Evolutionary conservation across 1,140 invertebrate species (phyloP), one percentile per base, ranked within the genome.

Genomic region (Gonioctena quinquepunctata): DNA sequence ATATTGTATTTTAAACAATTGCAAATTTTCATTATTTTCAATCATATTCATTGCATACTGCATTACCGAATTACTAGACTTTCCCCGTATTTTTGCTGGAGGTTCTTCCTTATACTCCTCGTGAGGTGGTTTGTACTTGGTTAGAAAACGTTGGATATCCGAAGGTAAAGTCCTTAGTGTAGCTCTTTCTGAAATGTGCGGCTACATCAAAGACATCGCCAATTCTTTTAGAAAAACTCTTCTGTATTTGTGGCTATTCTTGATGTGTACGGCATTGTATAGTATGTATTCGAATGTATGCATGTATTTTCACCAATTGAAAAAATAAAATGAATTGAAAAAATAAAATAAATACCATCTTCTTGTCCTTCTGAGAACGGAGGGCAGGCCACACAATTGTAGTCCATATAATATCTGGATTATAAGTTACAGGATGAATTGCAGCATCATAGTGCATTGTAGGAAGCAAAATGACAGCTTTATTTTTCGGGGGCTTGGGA

Each of bases 291-390:
- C n/a, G n/a, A n/a, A n/a, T n/a, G n/a, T n/a, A n/a, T n/a, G n/a
- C 59, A 19, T 13, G n/a, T n/a, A 67, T 70, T 18, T 69, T 69
- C 52, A 75, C 21, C 57, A 73, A 18, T n/a, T 66, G 59, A 50
- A 62, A 82, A 70, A 83, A 83, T 28, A 82, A 66, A 25, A 69
- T 60, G n/a, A n/a, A n/a, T n/a, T n/a, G n/a, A n/a, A n/a, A n/a
- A n/a, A n/a, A n/a, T n/a, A n/a, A n/a, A n/a, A n/a, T 26, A 80
- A 48, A 26, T 83, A 80, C 83, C 81, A 85, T 23, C 83, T 72
- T 54, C 71, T 71, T 11, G 77, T 83, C 70, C 70, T 78, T 70
- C 84, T 66, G 22, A 73, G 33, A 50, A 63, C 68, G 28, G 80
- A 79, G 71, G 83, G 85, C 49, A 50, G 77, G 1, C 72, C 76